These are phyloP conservation scores for Serranochromis macrocephalus DNA, from an alignment of 2,113 vertebrate species.

Conservation along the genomic window DNA sequence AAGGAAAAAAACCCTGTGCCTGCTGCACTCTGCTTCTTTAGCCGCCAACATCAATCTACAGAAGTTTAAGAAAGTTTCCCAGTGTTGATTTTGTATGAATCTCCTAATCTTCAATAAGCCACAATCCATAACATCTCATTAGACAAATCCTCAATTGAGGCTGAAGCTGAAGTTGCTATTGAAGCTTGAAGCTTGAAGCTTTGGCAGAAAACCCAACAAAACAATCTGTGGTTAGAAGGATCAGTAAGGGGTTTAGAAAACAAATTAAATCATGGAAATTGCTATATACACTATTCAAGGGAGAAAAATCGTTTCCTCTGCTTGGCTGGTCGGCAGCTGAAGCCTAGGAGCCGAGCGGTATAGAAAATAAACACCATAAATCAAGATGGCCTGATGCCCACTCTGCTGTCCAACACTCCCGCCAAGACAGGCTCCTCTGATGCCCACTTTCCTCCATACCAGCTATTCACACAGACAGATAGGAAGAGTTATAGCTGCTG, in stretches of 20 bases:
- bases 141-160: neutral
- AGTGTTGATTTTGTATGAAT: neutral
- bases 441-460: slow-evolving; percentile 21
- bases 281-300: neutral
- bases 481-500: slow-evolving; percentile 16
- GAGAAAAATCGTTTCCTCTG: neutral
- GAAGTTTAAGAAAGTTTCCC: neutral
- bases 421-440: slow-evolving; percentile 14
- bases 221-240: neutral
- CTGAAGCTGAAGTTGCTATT: neutral
- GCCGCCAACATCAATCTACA: neutral
- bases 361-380: slow-evolving; percentile 42
- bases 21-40: neutral
- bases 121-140: neutral
- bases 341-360: neutral
- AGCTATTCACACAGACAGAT: neutral
- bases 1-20: accelerated
- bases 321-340: neutral
- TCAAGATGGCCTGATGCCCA: slow-evolving; percentile 26
- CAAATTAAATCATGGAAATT: slow-evolving; percentile 3
- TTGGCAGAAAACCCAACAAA: neutral
- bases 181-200: neutral
- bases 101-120: neutral
- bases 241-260: neutral
- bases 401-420: slow-evolving; percentile 1